Evolutionary conservation across 2,113 vertebrate genomes (phyloP).

Genomic region (Cervus canadensis): DNA sequence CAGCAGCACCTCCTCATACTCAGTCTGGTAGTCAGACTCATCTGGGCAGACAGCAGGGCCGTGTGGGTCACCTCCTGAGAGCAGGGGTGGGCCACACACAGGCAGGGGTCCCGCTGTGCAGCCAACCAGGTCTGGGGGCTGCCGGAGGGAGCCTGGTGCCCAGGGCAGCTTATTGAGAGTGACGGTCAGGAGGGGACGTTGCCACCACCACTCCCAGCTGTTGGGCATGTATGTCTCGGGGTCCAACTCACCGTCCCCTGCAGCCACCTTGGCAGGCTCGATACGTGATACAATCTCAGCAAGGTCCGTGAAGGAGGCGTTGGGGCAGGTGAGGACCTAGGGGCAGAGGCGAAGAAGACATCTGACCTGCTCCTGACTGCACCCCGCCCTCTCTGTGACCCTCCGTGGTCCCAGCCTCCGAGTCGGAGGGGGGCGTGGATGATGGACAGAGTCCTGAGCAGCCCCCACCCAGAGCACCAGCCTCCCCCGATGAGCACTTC

Average conservation of each 20-base stretch:
- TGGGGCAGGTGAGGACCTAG: conserved; percentile 92
- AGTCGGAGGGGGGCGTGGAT: rapidly evolving
- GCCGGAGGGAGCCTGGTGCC: neutral
- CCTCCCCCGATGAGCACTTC: neutral
- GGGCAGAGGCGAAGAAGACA: neutral
- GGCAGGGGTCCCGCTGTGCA: neutral
- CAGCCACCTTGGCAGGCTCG: conserved; percentile 84
- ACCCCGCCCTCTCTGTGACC: neutral
- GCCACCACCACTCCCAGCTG: neutral
- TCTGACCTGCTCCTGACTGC: neutral
- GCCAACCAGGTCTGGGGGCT: neutral
- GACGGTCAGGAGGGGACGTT: neutral
- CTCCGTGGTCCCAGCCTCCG: neutral
- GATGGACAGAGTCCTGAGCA: neutral
- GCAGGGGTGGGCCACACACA: neutral
- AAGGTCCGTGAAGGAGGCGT: conserved; percentile 93
- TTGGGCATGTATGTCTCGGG: neutral
- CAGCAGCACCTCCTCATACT: conserved; percentile 87
- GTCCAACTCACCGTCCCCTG: conserved; percentile 84
- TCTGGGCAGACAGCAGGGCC: conserved; percentile 74
- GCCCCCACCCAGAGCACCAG: neutral
- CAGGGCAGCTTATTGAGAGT: neutral
- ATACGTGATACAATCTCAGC: conserved; percentile 96
- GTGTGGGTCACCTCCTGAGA: rapidly evolving
- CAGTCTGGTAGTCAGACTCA: conserved; percentile 93